Evolutionary conservation across 2,888 invertebrate species (phyloP), one percentile per base, ranked within the genome.

Genomic region (Pegoplata infirma): DNA sequence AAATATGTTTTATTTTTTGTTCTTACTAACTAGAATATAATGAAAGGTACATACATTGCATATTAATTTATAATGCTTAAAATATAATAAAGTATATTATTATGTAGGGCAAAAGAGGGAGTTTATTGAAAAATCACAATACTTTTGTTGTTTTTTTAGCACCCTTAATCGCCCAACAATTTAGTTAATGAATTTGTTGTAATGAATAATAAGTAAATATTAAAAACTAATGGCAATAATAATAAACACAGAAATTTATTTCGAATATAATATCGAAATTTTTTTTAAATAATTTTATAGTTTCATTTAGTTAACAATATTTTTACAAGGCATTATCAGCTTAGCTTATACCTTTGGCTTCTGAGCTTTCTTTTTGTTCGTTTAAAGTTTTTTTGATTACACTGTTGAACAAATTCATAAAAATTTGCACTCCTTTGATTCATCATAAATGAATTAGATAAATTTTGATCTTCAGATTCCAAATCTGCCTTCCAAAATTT

Each of bases 41-140:
- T 59, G 16, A 59, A 68, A 77, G 77, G 77, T 77, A 77, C 77
- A 68, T 68, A 64, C 44, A 73, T 77, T 77, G 46, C 58, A 56
- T 73, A 51, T 67, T 56, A 51, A 56, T 16, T 53, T 46, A 63
- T 40, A 40, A 40, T 40, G 8, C n/a, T n/a, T 16, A 59, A 23
- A 58, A 71, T 36, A 28, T 56, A 61, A 72, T 67, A 61, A 61
- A 47, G 17, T 61, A 32, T 55, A 53, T 59, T 47, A n/a, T n/a
- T n/a, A n/a, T n/a, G n/a, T n/a, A n/a, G n/a, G n/a, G n/a, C n/a
- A n/a, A n/a, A n/a, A n/a, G n/a, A n/a, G n/a, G n/a, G n/a, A n/a
- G n/a, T n/a, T n/a, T n/a, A n/a, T n/a, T n/a, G n/a, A n/a, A n/a
- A n/a, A n/a, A n/a, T n/a, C n/a, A n/a, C n/a, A n/a, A n/a, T n/a